These are phyloP conservation scores for Labrus mixtus DNA, from an alignment of 2,113 vertebrate genomes.

Conservation along the genomic window DNA sequence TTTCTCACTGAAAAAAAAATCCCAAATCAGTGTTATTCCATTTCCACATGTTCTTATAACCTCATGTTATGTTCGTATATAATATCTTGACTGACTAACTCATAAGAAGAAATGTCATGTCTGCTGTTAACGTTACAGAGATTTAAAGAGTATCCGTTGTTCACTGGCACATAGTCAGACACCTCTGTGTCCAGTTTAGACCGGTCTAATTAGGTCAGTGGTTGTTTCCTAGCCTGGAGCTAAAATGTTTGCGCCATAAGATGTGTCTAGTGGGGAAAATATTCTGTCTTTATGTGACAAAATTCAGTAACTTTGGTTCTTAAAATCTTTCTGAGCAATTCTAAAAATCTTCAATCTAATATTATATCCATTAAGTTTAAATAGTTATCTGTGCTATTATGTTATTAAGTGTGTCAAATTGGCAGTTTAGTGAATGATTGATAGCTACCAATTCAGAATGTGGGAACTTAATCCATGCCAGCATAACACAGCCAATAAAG, in stretches of 20 bases:
- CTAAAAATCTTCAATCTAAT: background rate
- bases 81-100: slow-evolving; percentile 5
- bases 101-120: background rate
- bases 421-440: slow-evolving; percentile 19
- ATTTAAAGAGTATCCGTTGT: slow-evolving; percentile 9
- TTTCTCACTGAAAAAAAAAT: background rate
- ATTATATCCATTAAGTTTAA: no score
- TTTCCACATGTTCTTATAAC: background rate
- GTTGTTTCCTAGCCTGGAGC: slow-evolving; percentile 7
- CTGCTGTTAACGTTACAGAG: background rate
- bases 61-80: background rate
- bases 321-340: background rate
- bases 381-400: background rate
- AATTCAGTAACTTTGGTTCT: background rate
- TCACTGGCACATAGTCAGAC: background rate
- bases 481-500: background rate
- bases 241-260: background rate
- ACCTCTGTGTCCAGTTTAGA: background rate
- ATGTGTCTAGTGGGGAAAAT: background rate
- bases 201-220: background rate
- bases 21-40: background rate
- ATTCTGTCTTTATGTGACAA: background rate
- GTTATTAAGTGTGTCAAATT: background rate
- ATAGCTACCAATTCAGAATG: slow-evolving; percentile 6
- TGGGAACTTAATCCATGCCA: slow-evolving; percentile 18